Evolutionary conservation across 2,797 vertebrate species (phyloP).

Genomic region (Rhincodon typus): DNA sequence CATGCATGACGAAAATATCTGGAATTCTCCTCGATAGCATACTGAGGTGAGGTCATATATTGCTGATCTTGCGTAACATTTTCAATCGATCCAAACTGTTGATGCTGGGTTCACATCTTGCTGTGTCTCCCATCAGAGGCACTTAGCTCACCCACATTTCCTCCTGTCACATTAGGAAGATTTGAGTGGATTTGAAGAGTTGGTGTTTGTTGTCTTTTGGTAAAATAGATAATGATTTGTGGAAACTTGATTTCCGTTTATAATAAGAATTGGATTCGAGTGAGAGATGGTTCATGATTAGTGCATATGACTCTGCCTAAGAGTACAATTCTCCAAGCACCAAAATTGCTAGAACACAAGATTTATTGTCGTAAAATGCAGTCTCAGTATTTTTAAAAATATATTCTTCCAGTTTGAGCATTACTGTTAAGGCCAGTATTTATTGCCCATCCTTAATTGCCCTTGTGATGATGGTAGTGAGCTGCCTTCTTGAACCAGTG

Average conservation of each 20-base stretch:
- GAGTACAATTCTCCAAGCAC: background rate
- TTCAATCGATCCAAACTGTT: background rate
- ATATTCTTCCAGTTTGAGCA: no score
- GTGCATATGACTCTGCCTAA: background rate
- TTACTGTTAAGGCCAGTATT: no score
- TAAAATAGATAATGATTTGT: background rate
- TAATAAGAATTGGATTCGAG: background rate
- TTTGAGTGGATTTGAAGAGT: background rate
- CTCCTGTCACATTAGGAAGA: background rate
- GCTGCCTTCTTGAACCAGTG: background rate
- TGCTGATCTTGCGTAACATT: background rate
- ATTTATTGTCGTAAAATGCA: background rate
- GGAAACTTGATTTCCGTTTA: background rate
- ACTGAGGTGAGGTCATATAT: background rate
- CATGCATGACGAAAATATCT: background rate
- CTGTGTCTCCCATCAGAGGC: background rate
- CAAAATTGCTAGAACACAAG: background rate
- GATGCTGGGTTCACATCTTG: background rate
- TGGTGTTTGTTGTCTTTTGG: background rate
- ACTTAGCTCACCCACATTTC: background rate
- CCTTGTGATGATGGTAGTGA: background rate
- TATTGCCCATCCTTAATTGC: background rate
- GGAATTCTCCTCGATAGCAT: background rate
- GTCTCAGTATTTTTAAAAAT: background rate
- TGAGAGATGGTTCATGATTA: background rate